These are phyloP conservation scores for Eristalis tenax DNA, from an alignment of 2,888 invertebrate genomes.

Conservation along the genomic window DNA sequence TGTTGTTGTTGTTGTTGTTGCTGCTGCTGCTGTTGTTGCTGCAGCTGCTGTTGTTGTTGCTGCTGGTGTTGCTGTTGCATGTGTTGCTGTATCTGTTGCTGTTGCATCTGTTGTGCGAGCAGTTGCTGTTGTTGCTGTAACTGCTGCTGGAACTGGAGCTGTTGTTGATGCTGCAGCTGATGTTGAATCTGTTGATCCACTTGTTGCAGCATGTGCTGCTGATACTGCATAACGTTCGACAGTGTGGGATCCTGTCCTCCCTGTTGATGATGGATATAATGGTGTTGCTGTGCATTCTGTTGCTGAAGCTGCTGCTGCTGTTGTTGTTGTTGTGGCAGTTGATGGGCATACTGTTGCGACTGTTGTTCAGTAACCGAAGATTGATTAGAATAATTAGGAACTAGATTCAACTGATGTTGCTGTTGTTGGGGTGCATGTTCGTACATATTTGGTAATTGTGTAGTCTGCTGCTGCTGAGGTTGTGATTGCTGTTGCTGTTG, in stretches of 20 bases:
- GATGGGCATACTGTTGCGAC: slow-evolving; percentile 57
- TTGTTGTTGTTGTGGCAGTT: slow-evolving; percentile 70
- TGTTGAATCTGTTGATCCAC: slow-evolving; percentile 76
- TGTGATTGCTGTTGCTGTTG: slow-evolving; percentile 63
- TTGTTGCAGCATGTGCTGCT: slow-evolving; percentile 75
- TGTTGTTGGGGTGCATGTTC: slow-evolving; percentile 56
- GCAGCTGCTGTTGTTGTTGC: slow-evolving; percentile 78
- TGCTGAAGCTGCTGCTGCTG: slow-evolving; percentile 63
- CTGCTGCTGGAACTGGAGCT: slow-evolving; percentile 83
- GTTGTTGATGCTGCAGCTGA: slow-evolving; percentile 81
- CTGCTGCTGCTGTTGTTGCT: slow-evolving; percentile 74
- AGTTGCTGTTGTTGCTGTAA: slow-evolving; percentile 83
- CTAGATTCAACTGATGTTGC: slow-evolving; percentile 63
- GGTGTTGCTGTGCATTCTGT: slow-evolving; percentile 54
- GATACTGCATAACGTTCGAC: slow-evolving; percentile 61
- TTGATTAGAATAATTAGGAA: slow-evolving; percentile 50
- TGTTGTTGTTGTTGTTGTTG: slow-evolving; percentile 75
- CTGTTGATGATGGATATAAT: slow-evolving; percentile 74
- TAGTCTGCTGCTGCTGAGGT: slow-evolving; percentile 8
- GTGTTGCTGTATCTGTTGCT: slow-evolving; percentile 83
- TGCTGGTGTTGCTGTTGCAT: slow-evolving; percentile 83
- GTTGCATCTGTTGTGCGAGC: slow-evolving; percentile 82
- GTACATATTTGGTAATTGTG: slow-evolving; percentile 32
- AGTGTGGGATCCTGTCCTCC: slow-evolving; percentile 74
- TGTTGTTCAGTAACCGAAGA: slow-evolving; percentile 46